Evolutionary conservation across 2,888 invertebrate genomes (phyloP).

Genomic region (Germaria angustata): DNA sequence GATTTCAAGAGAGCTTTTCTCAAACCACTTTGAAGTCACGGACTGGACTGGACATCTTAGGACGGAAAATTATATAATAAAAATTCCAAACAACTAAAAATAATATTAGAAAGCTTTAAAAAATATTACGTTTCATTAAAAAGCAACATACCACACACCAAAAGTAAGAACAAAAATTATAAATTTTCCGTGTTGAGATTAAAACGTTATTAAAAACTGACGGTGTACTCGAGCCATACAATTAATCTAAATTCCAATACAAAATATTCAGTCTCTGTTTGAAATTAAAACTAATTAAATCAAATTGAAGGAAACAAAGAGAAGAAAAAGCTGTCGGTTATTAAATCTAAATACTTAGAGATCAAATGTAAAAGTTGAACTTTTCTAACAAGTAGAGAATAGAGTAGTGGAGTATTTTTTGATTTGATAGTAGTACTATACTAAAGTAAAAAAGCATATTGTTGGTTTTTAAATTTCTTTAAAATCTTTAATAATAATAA

Average conservation of each 20-base stretch:
- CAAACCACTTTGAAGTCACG: too few species aligned
- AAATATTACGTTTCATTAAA: neutral
- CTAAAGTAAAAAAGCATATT: constrained; percentile 67
- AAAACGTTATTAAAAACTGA: constrained; percentile 23
- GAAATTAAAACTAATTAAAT: constrained; percentile 19
- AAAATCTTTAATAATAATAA: constrained; percentile 66
- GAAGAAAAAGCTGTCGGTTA: constrained; percentile 38
- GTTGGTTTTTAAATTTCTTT: constrained; percentile 66
- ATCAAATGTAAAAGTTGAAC: constrained; percentile 38
- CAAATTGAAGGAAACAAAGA: constrained; percentile 35
- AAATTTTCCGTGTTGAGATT: constrained; percentile 4
- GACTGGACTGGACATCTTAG: too few species aligned
- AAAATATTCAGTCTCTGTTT: constrained; percentile 24
- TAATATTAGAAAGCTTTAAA: neutral
- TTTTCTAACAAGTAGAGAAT: constrained; percentile 27
- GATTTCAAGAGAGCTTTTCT: too few species aligned
- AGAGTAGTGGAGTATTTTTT: constrained; percentile 38
- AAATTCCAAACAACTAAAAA: too few species aligned
- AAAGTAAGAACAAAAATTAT: too few species aligned
- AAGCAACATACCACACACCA: constrained; percentile 46
- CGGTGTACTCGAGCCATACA: constrained; percentile 35
- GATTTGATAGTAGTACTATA: constrained; percentile 21
- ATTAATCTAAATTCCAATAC: constrained; percentile 6
- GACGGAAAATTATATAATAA: neutral
- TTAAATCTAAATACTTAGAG: constrained; percentile 38